Percentiles rank a stretch among this genome's conserved stretches.
phyloP scores from a whole-genome alignment of 2,888 invertebrate species.

The Dryobotodes eremita region DNA sequence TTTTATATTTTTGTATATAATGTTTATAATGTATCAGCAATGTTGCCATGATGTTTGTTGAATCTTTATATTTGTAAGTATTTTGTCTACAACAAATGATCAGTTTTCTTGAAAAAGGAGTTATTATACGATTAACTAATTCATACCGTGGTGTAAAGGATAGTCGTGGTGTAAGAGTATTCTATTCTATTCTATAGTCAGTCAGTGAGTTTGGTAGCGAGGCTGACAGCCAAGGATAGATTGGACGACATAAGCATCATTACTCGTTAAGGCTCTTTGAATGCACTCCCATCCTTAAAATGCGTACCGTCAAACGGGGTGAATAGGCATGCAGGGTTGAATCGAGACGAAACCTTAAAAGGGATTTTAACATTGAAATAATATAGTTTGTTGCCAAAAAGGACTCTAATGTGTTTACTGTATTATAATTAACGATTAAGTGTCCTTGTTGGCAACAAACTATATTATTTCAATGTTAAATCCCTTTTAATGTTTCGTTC shows the following conservation, averaged over 20 bases:
- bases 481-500: too few species aligned
- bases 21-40: background rate
- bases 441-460: too few species aligned
- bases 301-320: too few species aligned
- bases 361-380: too few species aligned
- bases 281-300: slow-evolving; percentile 1
- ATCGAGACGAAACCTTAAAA: too few species aligned
- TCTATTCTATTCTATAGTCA: too few species aligned
- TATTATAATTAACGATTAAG: too few species aligned
- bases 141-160: background rate
- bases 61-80: background rate
- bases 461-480: too few species aligned
- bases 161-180: too few species aligned
- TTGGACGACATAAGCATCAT: background rate
- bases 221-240: background rate
- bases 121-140: background rate
- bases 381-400: too few species aligned
- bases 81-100: background rate
- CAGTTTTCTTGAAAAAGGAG: background rate
- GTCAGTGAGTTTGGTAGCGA: background rate
- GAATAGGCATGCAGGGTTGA: too few species aligned
- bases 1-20: background rate
- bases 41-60: background rate
- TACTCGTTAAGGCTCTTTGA: background rate
- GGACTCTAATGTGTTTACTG: too few species aligned